Evolutionary conservation across 2,797 vertebrate species (phyloP).

Genomic region (Brachymystax lenok): DNA sequence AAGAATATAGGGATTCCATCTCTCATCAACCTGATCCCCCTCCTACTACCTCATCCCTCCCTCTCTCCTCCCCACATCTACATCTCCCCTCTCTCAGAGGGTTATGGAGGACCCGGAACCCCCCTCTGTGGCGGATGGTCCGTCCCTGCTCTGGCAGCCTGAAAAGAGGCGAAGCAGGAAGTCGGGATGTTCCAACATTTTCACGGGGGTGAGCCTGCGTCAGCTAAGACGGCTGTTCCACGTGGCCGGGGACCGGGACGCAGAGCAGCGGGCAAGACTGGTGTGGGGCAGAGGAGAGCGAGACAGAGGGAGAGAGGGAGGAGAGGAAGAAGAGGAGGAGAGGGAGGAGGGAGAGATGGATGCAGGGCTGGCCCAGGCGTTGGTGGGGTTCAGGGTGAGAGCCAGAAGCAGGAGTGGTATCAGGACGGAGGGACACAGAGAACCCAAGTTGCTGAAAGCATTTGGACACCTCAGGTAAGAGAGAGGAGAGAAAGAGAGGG

Average conservation of each 20-base stretch:
- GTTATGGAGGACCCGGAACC: conserved; percentile 55
- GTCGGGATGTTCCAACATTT: conserved; percentile 86
- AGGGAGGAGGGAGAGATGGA: conserved; percentile 63
- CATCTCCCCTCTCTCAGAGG: background rate
- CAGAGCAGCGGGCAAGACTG: conserved; percentile 79
- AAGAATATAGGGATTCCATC: too few species aligned
- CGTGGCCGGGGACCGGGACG: conserved; percentile 77
- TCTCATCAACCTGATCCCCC: background rate
- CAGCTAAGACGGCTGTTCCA: conserved; percentile 85
- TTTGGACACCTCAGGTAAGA: conserved; percentile 62
- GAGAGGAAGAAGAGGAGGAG: conserved; percentile 68
- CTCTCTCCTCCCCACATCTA: background rate
- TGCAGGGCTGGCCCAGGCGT: conserved; percentile 76
- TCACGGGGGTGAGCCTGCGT: conserved; percentile 81
- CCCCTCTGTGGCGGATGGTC: conserved; percentile 37
- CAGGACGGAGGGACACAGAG: conserved; percentile 53
- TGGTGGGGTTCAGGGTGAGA: conserved; percentile 74
- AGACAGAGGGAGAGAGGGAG: conserved; percentile 58
- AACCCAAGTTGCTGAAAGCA: conserved; percentile 54
- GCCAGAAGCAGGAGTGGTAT: conserved; percentile 65
- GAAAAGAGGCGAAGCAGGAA: conserved; percentile 72
- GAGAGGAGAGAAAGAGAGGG: background rate
- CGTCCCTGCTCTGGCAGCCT: conserved; percentile 47
- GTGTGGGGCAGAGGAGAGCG: conserved; percentile 77
- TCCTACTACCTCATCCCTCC: background rate